These are phyloP conservation scores for Acanthosepion pharaonis DNA, from an alignment of 2,888 invertebrate species.

Conservation along the genomic window DNA sequence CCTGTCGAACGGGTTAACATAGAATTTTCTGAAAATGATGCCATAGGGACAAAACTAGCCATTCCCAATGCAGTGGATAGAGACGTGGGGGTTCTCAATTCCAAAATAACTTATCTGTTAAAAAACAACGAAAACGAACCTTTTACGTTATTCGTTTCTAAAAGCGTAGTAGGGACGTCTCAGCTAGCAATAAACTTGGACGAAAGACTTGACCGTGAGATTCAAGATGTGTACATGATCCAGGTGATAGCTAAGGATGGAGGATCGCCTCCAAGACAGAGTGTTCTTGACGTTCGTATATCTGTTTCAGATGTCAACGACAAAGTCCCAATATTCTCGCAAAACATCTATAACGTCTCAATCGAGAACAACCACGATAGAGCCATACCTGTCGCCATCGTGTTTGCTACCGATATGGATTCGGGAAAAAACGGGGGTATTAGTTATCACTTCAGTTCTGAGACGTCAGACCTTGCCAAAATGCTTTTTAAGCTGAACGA, in stretches of 20 bases:
- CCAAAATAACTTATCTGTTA: constrained; percentile 38
- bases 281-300: constrained; percentile 35
- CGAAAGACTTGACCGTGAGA: constrained; percentile 38
- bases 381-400: not conserved
- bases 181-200: constrained; percentile 35
- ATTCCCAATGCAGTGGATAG: constrained; percentile 34
- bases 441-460: constrained; percentile 22
- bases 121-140: constrained; percentile 24
- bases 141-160: not conserved
- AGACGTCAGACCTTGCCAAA: constrained; percentile 11
- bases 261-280: not conserved
- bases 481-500: constrained; percentile 18
- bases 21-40: constrained; percentile 37
- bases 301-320: constrained; percentile 44
- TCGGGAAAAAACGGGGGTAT: constrained; percentile 34
- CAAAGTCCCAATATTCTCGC: constrained; percentile 2
- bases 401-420: constrained; percentile 35
- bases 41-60: not conserved
- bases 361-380: constrained; percentile 14
- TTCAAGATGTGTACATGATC: constrained; percentile 12
- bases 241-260: constrained; percentile 36
- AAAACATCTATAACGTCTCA: constrained; percentile 41
- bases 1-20: constrained; percentile 17
- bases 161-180: constrained; percentile 8
- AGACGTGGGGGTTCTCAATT: constrained; percentile 8